phyloP scores from a whole-genome alignment of 2,888 invertebrate genomes.

The Drosophila seclusa region DNA sequence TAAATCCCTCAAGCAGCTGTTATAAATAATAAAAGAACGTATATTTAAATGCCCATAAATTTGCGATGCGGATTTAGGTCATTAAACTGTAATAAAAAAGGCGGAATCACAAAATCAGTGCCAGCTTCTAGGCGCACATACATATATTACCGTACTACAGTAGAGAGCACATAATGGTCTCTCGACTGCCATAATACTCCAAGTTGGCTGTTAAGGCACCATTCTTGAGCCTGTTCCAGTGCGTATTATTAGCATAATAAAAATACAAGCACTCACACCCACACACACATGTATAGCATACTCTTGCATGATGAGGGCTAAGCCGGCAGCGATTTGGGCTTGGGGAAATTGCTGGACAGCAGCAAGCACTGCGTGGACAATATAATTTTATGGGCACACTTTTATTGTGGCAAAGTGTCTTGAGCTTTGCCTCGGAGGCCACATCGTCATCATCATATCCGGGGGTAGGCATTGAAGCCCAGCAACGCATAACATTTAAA shows the following conservation, averaged over 20 bases:
- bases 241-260: conserved; percentile 84
- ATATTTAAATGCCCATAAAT: conserved; percentile 77
- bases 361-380: conserved; percentile 62
- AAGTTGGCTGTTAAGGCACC: conserved; percentile 69
- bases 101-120: conserved; percentile 67
- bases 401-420: conserved; percentile 76
- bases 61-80: conserved; percentile 68
- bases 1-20: conserved; percentile 68
- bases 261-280: conserved; percentile 69
- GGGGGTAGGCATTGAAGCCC: conserved; percentile 64
- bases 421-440: conserved; percentile 52
- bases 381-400: conserved; percentile 77
- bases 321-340: conserved; percentile 37
- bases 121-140: conserved; percentile 73
- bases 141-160: conserved; percentile 18
- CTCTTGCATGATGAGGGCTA: conserved; percentile 40
- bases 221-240: conserved; percentile 66
- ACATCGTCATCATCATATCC: conserved; percentile 36
- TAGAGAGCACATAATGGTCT: conserved; percentile 28
- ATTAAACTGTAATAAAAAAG: conserved; percentile 75
- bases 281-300: conserved; percentile 9
- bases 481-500: conserved; percentile 72
- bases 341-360: conserved; percentile 47
- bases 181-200: conserved; percentile 47
- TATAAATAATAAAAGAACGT: conserved; percentile 72